Conservation (phyloP, 37 sponge, comb jelly and placozoan species). For the Halisarca cf. caerulea region DNA sequence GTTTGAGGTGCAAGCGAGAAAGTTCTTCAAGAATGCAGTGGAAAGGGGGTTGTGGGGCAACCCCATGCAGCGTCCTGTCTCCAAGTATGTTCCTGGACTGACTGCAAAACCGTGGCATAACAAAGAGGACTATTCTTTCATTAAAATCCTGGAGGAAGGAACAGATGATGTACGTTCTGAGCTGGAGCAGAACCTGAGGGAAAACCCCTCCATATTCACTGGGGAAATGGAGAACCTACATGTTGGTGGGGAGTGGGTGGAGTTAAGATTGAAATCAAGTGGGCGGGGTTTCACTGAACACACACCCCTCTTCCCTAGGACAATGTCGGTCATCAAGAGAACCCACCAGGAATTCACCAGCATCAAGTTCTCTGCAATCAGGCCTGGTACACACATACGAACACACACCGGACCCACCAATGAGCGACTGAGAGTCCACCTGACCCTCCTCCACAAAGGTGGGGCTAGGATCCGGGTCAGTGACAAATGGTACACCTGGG, state of each 20-base stretch:
- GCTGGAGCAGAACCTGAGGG: constrained; percentile 47
- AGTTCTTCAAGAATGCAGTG: constrained; percentile 83
- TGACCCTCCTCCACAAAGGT: constrained; percentile 74
- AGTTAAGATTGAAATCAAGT: constrained; percentile 77
- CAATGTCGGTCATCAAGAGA: constrained; percentile 49
- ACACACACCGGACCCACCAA: constrained; percentile 92
- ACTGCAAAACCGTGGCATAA: constrained; percentile 88
- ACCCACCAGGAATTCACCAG: constrained; percentile 77
- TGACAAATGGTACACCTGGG: constrained; percentile 83
- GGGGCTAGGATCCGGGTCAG: constrained; percentile 85
- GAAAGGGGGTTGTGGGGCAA: constrained; percentile 78
- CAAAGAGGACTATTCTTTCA: constrained; percentile 69
- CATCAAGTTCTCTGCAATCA: constrained; percentile 90
- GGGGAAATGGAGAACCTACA: constrained; percentile 86
- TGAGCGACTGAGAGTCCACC: constrained; percentile 83
- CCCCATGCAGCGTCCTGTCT: constrained; percentile 87
- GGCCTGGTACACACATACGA: constrained; percentile 85
- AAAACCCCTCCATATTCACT: constrained; percentile 68
- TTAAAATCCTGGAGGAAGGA: constrained; percentile 71
- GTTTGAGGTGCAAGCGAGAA: constrained; percentile 41
- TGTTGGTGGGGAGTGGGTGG: constrained; percentile 89
- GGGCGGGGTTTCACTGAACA: constrained; percentile 76
- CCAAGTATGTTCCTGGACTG: constrained; percentile 74
- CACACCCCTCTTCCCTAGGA: constrained; percentile 67
- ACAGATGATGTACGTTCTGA: constrained; percentile 61